Evolutionary conservation across 2,797 vertebrate species (phyloP), one percentile per base, ranked within the genome.

Genomic region (Sardinella longiceps): DNA sequence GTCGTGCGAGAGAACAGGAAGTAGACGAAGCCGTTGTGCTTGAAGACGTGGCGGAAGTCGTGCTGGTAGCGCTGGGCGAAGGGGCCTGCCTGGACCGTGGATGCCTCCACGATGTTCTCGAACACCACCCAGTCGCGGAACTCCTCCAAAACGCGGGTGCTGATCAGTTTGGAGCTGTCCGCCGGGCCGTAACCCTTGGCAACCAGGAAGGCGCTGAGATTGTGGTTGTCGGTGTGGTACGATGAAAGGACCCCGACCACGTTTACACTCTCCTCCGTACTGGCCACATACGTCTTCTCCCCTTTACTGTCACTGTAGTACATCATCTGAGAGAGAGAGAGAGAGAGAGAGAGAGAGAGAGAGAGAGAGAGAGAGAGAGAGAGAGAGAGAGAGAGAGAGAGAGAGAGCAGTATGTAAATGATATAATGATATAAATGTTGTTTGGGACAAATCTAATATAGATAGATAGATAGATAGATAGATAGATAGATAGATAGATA

Each of bases 271-370:
- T 97, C 95, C 20, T 98, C 97, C 0, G 96, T 96, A 87, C 97
- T 98, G 84, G 96, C 97, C 89, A 99, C 98, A 28, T 98, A 99
- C 0, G 98, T 97, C 92, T 97, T 97, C 90, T 99, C 98, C 0
- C 98, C 98, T 0, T 97, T 97, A 88, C 90, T 92, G 81, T 98
- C 97, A 25, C 96, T 96, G 0, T 97, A 98, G 92, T 97, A 97
- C 7, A 95, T 84, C 56, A 86, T 84, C 53, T 56, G 51, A 23
- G 51, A 23, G 15, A 56, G 15, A 56, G 2, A 3, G 48, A 50
- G 48, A 50, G 48, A 50, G 48, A 50, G 48, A 18, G 14, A 50
- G 48, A 50, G 48, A 50, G 48, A 50, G 48, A 50, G 11, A 50
- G 48, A 50, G 48, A n/a, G n/a, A n/a, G n/a, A n/a, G n/a, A n/a